phyloP scores from a whole-genome alignment of 2,113 vertebrate genomes.

The Dermatemys mawii region DNA sequence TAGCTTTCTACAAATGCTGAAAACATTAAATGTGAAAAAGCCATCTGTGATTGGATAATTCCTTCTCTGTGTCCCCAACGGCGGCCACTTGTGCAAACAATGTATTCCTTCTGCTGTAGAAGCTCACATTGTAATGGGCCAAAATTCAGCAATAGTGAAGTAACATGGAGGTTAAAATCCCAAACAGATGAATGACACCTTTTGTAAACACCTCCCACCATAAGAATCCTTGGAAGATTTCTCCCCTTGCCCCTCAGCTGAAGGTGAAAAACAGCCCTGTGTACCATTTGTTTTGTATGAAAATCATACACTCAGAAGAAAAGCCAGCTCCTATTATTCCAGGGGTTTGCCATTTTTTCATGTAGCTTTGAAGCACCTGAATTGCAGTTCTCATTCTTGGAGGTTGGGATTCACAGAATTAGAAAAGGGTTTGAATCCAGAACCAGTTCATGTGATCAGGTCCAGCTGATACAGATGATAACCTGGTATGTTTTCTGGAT shows the following conservation, averaged over 20 bases:
- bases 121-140: slow-evolving; percentile 45
- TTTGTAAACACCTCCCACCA: slow-evolving; percentile 37
- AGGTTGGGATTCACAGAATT: slow-evolving; percentile 30
- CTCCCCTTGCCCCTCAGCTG: slow-evolving; percentile 52
- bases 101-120: slow-evolving; percentile 61
- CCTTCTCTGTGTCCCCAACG: slow-evolving; percentile 55
- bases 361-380: slow-evolving; percentile 1
- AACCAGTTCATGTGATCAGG: slow-evolving; percentile 18
- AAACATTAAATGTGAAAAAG: background rate
- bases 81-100: slow-evolving; percentile 33
- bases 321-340: slow-evolving; percentile 26
- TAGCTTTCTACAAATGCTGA: slow-evolving; percentile 22
- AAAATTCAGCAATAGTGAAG: slow-evolving; percentile 61
- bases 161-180: slow-evolving; percentile 45
- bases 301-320: slow-evolving; percentile 38
- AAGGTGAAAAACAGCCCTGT: slow-evolving; percentile 51
- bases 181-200: slow-evolving; percentile 37
- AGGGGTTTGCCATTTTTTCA: background rate
- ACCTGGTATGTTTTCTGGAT: background rate
- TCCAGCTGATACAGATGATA: slow-evolving; percentile 37
- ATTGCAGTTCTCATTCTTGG: background rate
- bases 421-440: slow-evolving; percentile 21
- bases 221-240: background rate
- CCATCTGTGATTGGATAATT: slow-evolving; percentile 34
- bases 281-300: background rate